phyloP scores from a whole-genome alignment of 2,888 invertebrate genomes.

The Theretra japonica region DNA sequence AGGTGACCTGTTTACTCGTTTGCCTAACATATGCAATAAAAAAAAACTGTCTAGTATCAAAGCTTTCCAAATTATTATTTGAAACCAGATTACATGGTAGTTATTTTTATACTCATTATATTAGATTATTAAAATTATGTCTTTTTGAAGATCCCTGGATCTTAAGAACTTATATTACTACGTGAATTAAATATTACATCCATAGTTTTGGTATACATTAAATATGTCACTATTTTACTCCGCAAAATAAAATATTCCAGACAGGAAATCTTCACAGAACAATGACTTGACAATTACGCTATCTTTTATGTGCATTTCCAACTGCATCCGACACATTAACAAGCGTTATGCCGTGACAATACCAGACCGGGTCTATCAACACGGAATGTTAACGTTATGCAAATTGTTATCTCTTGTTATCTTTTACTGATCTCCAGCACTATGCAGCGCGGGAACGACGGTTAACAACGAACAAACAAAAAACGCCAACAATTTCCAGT shows the following conservation, averaged over 20 bases:
- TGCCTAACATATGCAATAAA: too few species aligned
- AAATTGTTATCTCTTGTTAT: slow-evolving; percentile 33
- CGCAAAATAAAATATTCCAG: neutral
- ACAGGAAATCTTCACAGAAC: slow-evolving; percentile 2
- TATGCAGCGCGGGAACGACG: slow-evolving; percentile 24
- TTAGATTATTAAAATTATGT: too few species aligned
- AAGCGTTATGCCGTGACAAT: slow-evolving; percentile 27
- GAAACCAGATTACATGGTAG: too few species aligned
- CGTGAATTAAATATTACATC: too few species aligned
- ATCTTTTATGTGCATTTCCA: slow-evolving; percentile 25
- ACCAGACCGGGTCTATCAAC: slow-evolving; percentile 25
- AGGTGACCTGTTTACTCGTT: too few species aligned
- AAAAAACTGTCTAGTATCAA: too few species aligned
- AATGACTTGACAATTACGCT: slow-evolving; percentile 18
- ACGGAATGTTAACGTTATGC: slow-evolving; percentile 30
- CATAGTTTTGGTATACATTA: too few species aligned
- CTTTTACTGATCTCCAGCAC: slow-evolving; percentile 24
- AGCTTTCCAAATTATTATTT: too few species aligned
- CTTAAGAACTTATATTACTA: too few species aligned
- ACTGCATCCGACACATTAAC: slow-evolving; percentile 20
- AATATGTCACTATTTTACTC: too few species aligned
- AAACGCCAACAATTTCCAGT: slow-evolving; percentile 27
- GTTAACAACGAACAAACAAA: slow-evolving; percentile 20
- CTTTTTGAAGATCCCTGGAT: too few species aligned
- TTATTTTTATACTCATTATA: too few species aligned